phyloP scores from a whole-genome alignment of 2,113 vertebrate genomes.

The Cyprinodon variegatus region DNA sequence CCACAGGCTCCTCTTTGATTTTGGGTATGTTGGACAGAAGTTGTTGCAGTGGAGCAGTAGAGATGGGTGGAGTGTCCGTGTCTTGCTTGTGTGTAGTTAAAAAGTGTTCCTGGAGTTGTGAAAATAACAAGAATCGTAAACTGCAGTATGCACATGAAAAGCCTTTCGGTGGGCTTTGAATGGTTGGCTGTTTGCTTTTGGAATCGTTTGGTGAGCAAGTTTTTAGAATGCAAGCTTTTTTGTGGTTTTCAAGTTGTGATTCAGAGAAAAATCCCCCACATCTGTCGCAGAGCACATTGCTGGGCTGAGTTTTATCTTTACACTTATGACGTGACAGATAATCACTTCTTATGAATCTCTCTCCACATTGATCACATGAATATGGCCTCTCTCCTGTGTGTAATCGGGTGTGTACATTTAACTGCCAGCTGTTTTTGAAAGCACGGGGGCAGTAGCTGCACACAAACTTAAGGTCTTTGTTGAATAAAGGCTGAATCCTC shows the following conservation, averaged over 20 bases:
- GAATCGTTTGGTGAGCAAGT: constrained; percentile 13
- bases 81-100: constrained; percentile 72
- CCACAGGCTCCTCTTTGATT: constrained; percentile 72
- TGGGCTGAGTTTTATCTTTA: constrained; percentile 16
- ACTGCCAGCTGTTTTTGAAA: constrained; percentile 61
- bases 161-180: constrained; percentile 51
- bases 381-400: constrained; percentile 81
- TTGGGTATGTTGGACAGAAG: constrained; percentile 57
- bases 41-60: constrained; percentile 60
- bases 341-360: constrained; percentile 78
- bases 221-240: constrained; percentile 41
- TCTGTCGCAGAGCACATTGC: constrained; percentile 62
- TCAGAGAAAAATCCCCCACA: constrained; percentile 70
- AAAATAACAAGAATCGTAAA: constrained; percentile 79
- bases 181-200: constrained; percentile 14
- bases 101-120: constrained; percentile 82
- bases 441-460: constrained; percentile 75
- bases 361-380: constrained; percentile 73
- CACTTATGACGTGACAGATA: constrained; percentile 81
- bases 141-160: constrained; percentile 81
- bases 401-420: constrained; percentile 68
- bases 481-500: constrained; percentile 63
- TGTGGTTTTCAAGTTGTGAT: constrained; percentile 54
- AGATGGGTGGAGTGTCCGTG: constrained; percentile 34
- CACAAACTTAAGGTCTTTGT: constrained; percentile 57